Evolutionary conservation across 2,888 invertebrate species (phyloP), one percentile per base, ranked within the genome.

Genomic region (Hemaris fuciformis): DNA sequence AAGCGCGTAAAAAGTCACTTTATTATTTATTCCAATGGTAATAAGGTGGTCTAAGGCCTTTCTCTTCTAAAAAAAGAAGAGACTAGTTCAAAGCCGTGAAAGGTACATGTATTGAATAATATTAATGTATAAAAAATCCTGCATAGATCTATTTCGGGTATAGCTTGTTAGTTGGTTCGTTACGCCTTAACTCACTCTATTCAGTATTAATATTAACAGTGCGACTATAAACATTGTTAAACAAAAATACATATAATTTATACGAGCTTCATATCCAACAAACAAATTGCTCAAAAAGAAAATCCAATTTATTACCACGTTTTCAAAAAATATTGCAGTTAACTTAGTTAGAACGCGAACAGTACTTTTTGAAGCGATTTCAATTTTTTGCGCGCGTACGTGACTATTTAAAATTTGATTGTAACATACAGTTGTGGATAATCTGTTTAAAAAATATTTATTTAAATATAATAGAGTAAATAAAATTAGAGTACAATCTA

Each of bases 281-380:
- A 53, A 53, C 48, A 15, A 53, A 61, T 63, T 59, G 59, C 56
- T 20, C 56, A 48, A 60, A 53, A 53, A 53, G 27, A 57, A 62
- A 59, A 63, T 66, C 61, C 57, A 66, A 63, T 66, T 60, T 61
- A 63, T 61, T 63, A 63, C 62, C 41, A 57, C 57, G 48, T 63
- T 62, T 62, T 56, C 25, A 42, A 57, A 48, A 64, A 66, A 62
- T 43, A 57, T 59, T 62, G 61, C 42, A 38, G 48, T 48, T 66
- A 62, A 59, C 57, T 62, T 59, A 59, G 63, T 64, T 64, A 61
- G 57, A 43, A 18, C 15, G 23, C 48, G 27, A 57, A 56, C 45
- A 46, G 60, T 58, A 57, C 48, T 59, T 60, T 66, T 59, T 56
- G 20, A 23, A 53, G 13, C 34, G 27, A 15, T 53, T 53, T 53